A percentile compares a stretch with the other conserved stretches of the same genome.
Evolutionary conservation across 2,888 invertebrate genomes (phyloP).

Genomic region (Drosophila hamatofila): DNA sequence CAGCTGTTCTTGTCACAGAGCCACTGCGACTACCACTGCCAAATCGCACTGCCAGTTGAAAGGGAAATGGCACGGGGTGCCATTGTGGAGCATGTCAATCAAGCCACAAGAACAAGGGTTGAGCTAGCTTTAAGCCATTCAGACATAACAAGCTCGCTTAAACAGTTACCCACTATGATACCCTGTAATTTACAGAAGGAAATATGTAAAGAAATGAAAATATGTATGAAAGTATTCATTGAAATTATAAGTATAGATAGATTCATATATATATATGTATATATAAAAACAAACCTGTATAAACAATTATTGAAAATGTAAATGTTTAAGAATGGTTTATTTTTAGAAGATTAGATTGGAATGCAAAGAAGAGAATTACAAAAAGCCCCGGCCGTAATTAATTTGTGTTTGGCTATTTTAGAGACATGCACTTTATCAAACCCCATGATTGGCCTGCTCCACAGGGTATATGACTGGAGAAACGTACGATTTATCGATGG

Average conservation of each 20-base stretch:
- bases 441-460: background rate
- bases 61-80: slow-evolving; percentile 8
- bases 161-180: background rate
- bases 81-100: slow-evolving; percentile 70
- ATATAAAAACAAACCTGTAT: too few relatives aligned
- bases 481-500: slow-evolving; percentile 59
- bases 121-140: slow-evolving; percentile 2
- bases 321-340: too few relatives aligned
- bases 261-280: too few relatives aligned
- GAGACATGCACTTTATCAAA: background rate
- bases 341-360: too few relatives aligned
- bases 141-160: slow-evolving; percentile 21
- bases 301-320: too few relatives aligned
- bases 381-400: too few relatives aligned
- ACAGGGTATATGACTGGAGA: slow-evolving; percentile 40
- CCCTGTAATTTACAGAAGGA: background rate
- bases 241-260: background rate
- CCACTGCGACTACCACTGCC: slow-evolving; percentile 35
- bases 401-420: too few relatives aligned
- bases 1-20: slow-evolving; percentile 71
- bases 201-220: background rate
- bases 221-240: too few relatives aligned
- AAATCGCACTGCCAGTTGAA: slow-evolving; percentile 9
- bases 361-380: too few relatives aligned
- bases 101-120: slow-evolving; percentile 59